phyloP scores from a whole-genome alignment of 2,113 vertebrate species.

The Mohoua ochrocephala region DNA sequence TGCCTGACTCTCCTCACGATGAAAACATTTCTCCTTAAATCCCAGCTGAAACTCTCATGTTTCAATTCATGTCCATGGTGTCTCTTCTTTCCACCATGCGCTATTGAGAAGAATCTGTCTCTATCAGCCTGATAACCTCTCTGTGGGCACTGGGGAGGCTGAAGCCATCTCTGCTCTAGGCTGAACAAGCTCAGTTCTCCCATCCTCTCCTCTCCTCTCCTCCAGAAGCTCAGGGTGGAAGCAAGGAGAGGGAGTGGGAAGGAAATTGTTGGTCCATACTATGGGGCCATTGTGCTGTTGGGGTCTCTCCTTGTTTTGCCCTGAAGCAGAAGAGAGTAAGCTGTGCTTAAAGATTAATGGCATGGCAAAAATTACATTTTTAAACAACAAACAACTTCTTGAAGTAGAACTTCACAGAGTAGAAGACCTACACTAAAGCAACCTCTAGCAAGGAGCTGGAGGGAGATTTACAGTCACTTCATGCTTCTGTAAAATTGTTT shows the following conservation, averaged over 20 bases:
- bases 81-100: not conserved
- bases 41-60: not conserved
- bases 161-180: not conserved
- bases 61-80: not conserved
- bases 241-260: not conserved
- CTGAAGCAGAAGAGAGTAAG: not conserved
- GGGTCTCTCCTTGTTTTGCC: not conserved
- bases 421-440: not conserved
- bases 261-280: not conserved
- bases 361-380: not conserved
- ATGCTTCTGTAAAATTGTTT: slow-evolving; percentile 53
- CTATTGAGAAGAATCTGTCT: not conserved
- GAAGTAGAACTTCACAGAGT: not conserved
- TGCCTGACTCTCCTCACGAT: not conserved
- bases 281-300: not conserved
- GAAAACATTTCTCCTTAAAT: not conserved
- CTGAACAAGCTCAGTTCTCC: too few species aligned
- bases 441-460: not conserved
- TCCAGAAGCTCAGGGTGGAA: not conserved
- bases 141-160: not conserved
- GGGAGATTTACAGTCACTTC: slow-evolving; percentile 28
- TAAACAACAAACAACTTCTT: not conserved
- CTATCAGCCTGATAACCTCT: not conserved
- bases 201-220: not conserved
- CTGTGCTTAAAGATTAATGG: not conserved